A percentile compares a stretch with the other conserved stretches of the same genome.
phyloP scores from a whole-genome alignment of 1,140 invertebrate genomes.

The Pantala flavescens region DNA sequence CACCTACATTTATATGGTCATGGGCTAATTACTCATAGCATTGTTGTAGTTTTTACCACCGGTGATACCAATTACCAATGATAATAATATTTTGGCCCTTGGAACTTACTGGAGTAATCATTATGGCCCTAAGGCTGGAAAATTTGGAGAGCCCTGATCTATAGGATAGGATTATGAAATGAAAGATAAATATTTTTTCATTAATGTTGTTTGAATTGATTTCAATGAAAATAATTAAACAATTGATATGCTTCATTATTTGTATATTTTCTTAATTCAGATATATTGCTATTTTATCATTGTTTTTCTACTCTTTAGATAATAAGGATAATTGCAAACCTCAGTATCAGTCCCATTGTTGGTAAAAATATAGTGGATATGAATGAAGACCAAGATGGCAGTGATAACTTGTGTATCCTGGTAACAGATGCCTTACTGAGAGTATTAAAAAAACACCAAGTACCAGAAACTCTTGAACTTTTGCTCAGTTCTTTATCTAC shows the following conservation, averaged over 20 bases:
- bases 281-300: not conserved
- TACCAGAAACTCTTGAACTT: constrained; percentile 50
- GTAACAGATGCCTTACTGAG: constrained; percentile 42
- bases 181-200: too few relatives aligned
- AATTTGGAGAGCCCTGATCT: too few relatives aligned
- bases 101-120: too few relatives aligned
- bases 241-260: not conserved
- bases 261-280: not conserved
- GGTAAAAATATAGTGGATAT: constrained; percentile 43
- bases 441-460: constrained; percentile 38
- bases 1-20: too few relatives aligned
- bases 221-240: not conserved
- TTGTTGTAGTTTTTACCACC: too few relatives aligned
- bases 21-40: too few relatives aligned
- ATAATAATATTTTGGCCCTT: too few relatives aligned
- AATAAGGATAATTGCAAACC: constrained; percentile 60
- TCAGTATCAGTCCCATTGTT: constrained; percentile 57
- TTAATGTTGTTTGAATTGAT: too few relatives aligned
- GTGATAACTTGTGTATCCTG: constrained; percentile 17
- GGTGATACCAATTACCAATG: too few relatives aligned
- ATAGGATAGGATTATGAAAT: too few relatives aligned
- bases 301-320: constrained; percentile 32
- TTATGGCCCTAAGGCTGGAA: too few relatives aligned
- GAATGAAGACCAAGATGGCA: not conserved
- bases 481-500: constrained; percentile 50